Conservation (phyloP, 1,140 invertebrate genomes). For the Musca domestica region DNA sequence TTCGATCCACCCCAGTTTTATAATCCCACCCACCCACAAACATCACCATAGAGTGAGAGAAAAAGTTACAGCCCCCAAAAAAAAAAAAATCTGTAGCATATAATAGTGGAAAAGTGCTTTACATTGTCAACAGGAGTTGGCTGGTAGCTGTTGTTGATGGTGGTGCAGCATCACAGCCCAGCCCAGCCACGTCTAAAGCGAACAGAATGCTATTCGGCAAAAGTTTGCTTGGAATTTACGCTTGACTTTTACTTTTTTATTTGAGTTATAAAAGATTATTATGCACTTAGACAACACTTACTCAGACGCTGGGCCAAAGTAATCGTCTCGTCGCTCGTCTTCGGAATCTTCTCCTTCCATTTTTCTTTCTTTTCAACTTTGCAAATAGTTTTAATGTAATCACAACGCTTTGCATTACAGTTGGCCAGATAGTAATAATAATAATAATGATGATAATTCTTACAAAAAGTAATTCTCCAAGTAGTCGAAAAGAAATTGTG, state of each 20-base stretch:
- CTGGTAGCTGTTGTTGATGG: neutral
- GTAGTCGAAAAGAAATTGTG: no score
- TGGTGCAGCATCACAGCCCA: neutral
- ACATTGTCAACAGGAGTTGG: neutral
- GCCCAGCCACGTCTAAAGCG: neutral
- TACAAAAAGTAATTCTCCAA: no score
- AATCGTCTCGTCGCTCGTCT: neutral
- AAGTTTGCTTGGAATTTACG: slow-evolving; percentile 14
- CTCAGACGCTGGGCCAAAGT: neutral
- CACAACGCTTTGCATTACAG: slow-evolving; percentile 1
- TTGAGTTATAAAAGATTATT: slow-evolving; percentile 20
- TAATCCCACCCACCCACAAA: neutral
- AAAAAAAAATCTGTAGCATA: neutral
- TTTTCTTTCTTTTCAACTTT: neutral
- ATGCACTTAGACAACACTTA: slow-evolving; percentile 4
- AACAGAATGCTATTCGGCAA: neutral
- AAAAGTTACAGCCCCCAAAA: neutral
- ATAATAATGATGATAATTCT: no score
- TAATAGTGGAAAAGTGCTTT: slow-evolving; percentile 3
- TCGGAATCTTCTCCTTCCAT: neutral
- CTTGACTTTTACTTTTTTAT: slow-evolving; percentile 21
- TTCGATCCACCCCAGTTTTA: no score
- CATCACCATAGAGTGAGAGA: neutral
- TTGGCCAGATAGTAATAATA: no score
- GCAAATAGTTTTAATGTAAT: slow-evolving; percentile 16